Conservation (phyloP, 2,797 vertebrate genomes). For the Molossus molossus region DNA sequence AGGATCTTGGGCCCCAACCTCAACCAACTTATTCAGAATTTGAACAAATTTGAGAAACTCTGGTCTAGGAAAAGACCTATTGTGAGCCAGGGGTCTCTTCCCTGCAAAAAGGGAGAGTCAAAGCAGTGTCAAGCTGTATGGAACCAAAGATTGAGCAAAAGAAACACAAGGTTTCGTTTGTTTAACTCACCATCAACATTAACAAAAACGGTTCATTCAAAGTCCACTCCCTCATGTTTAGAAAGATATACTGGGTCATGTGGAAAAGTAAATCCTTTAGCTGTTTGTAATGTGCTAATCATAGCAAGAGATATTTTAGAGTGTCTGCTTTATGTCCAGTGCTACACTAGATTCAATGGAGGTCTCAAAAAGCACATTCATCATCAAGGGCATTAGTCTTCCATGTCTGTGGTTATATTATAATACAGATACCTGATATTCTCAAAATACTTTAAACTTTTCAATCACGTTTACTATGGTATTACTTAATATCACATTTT, state of each 20-base stretch:
- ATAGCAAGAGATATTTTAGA: not conserved
- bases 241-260: constrained; percentile 1
- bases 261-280: constrained; percentile 44
- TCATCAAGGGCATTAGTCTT: not conserved
- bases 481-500: constrained; percentile 44
- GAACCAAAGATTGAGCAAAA: constrained; percentile 31
- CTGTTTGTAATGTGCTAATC: constrained; percentile 43
- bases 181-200: constrained; percentile 6
- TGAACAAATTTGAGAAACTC: constrained; percentile 51
- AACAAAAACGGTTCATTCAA: constrained; percentile 39
- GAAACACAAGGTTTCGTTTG: not conserved
- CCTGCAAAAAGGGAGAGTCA: not conserved
- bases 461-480: not conserved
- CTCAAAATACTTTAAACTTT: constrained; percentile 35
- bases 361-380: not conserved
- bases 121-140: not conserved
- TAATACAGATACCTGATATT: not conserved
- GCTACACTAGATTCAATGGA: not conserved
- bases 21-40: not conserved
- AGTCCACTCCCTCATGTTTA: not conserved
- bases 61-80: not conserved
- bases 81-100: not conserved
- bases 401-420: not conserved
- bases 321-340: not conserved
- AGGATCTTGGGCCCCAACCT: not conserved